Evolutionary conservation across 2,888 invertebrate genomes (phyloP).

Genomic region (Allacma fusca): DNA sequence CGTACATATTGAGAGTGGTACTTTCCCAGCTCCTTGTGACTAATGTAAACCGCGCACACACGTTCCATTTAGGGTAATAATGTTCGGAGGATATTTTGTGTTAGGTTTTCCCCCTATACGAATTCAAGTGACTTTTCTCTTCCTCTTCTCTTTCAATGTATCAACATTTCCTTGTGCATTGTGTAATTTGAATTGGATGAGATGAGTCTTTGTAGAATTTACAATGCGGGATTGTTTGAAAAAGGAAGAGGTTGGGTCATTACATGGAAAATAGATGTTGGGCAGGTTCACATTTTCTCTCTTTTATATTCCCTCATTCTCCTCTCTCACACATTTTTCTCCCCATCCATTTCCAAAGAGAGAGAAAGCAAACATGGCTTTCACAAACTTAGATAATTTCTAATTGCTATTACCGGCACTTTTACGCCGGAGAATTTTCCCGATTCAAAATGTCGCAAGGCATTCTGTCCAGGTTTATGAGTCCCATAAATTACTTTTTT

Average conservation of each 20-base stretch:
- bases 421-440: conserved; percentile 34
- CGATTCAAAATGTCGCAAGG: conserved; percentile 32
- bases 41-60: too few relatives aligned
- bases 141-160: background rate
- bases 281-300: background rate
- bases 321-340: conserved; percentile 9
- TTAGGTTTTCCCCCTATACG: background rate
- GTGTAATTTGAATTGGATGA: conserved; percentile 42
- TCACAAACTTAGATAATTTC: conserved; percentile 21
- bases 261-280: conserved; percentile 29
- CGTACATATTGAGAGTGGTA: too few relatives aligned
- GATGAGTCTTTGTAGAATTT: conserved; percentile 39
- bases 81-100: background rate
- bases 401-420: conserved; percentile 39
- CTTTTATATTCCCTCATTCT: background rate
- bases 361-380: background rate
- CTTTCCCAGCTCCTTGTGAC: too few relatives aligned
- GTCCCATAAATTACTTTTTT: conserved; percentile 29
- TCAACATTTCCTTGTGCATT: conserved; percentile 25
- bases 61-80: too few relatives aligned
- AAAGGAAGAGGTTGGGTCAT: conserved; percentile 35
- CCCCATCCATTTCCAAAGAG: background rate
- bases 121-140: background rate
- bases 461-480: conserved; percentile 28
- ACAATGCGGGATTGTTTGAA: conserved; percentile 26